Base-by-base conservation (phyloP, 2,797 vertebrate species). In the Rhinatrema bivittatum region DNA sequence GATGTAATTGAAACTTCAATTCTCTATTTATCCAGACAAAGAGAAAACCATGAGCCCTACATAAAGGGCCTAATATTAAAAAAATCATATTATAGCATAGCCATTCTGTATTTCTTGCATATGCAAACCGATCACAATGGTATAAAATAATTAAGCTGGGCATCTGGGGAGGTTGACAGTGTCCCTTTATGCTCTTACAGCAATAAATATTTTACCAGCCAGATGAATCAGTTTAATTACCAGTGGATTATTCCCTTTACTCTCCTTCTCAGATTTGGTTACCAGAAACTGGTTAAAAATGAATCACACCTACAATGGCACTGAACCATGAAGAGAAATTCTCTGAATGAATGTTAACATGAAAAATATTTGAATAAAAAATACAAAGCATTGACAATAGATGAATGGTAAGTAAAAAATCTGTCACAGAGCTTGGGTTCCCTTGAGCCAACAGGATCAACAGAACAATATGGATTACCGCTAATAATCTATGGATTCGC, bases 381-480 rank as follows among this genome's bases (percentile, higher is more conserved):
- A 71, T 72, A 51, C n/a, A 57, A 54, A 59, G 25, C 50, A 42
- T 59, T 50, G 68, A 64, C 53, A 62, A 69, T 44, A 68, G 41
- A 64, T 61, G 53, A 69, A 68, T 61, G 53, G 56, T 42, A 60
- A 76, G 59, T 52, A 56, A 74, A 55, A 70, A 66, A 67, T 62
- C 61, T 48, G 52, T 70, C 70, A 42, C 49, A 62, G 62, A 42
- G 40, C 47, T 60, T 56, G 35, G 56, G 56, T 73, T 71, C 56
- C 62, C 53, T 59, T 47, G 62, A 74, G 68, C 59, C 69, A 70
- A 45, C 28, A 50, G 69, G 41, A 49, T 60, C 56, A 53, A 60
- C 55, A 36, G 56, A 67, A 72, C 64, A 62, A 53, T 65, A 74
- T 52, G 60, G 72, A 72, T 72, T 79, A 78, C 76, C 66, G 56